A percentile compares a stretch with the other conserved stretches of the same genome.
These are phyloP conservation scores for Diadophis punctatus DNA, from an alignment of 2,113 vertebrate species.

Conservation along the genomic window DNA sequence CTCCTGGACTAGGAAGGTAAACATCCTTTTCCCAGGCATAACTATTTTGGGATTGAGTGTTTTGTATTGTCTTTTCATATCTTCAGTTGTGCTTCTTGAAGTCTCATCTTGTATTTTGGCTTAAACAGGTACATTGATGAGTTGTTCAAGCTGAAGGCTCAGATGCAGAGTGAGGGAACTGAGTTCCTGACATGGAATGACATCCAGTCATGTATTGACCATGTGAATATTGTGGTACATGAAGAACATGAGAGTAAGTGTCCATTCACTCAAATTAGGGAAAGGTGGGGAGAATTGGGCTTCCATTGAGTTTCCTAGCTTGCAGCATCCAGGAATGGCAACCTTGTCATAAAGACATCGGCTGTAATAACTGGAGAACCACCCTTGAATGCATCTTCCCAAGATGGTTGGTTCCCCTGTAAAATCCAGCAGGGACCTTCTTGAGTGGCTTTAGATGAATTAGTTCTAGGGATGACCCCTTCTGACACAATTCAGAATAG, in stretches of 20 bases:
- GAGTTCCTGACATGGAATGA: constrained; percentile 96
- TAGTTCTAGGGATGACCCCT: neutral
- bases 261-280: neutral
- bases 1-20: neutral
- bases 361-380: neutral
- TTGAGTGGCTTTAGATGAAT: neutral
- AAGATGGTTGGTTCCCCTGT: neutral
- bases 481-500: neutral
- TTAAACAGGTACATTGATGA: constrained; percentile 87
- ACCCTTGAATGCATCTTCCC: neutral
- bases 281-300: neutral
- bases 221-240: constrained; percentile 83
- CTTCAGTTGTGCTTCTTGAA: neutral
- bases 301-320: neutral
- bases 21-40: neutral
- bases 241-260: constrained; percentile 93
- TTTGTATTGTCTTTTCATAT: neutral
- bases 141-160: constrained; percentile 83
- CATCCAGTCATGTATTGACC: constrained; percentile 92
- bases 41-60: neutral
- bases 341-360: neutral
- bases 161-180: constrained; percentile 69
- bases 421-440: neutral
- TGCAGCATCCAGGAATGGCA: neutral
- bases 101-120: constrained; percentile 1